Conservation (phyloP, 2,797 vertebrate genomes). For the Parotocinclus haroldoi region DNA sequence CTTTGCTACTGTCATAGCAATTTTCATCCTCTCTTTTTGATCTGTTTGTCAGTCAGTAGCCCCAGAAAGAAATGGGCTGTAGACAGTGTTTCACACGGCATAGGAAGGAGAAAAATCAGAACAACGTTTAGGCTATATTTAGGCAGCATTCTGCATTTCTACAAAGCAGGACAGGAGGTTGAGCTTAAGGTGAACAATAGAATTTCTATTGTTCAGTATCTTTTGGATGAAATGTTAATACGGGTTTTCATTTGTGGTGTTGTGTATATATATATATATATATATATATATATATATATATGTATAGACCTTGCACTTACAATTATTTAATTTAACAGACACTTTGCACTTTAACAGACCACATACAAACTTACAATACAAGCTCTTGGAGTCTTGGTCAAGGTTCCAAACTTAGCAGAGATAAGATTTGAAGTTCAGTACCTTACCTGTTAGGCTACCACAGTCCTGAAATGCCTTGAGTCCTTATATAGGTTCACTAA, state of each 20-base stretch:
- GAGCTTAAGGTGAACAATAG: constrained; percentile 6
- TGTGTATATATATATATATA: too few relatives aligned
- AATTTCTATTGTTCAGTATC: constrained; percentile 65
- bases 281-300: too few relatives aligned
- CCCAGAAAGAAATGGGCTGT: constrained; percentile 36
- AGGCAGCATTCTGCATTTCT: constrained; percentile 4
- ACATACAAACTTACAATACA: too few relatives aligned
- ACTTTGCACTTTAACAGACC: too few relatives aligned
- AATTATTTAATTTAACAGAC: too few relatives aligned
- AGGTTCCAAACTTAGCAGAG: too few relatives aligned
- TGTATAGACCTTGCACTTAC: too few relatives aligned
- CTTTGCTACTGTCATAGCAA: constrained; percentile 38
- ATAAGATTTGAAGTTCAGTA: too few relatives aligned
- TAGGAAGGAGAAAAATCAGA: constrained; percentile 22
- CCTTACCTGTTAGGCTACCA: too few relatives aligned
- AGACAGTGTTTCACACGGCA: constrained; percentile 36
- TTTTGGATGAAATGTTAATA: constrained; percentile 68
- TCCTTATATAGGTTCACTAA: too few relatives aligned
- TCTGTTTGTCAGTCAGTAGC: constrained; percentile 47
- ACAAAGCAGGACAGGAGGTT: constrained; percentile 18
- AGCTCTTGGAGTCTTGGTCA: too few relatives aligned
- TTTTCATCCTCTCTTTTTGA: constrained; percentile 40
- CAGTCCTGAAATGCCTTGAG: too few relatives aligned
- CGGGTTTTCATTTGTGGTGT: neutral
- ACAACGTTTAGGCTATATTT: constrained; percentile 5